phyloP scores from a whole-genome alignment of 2,113 vertebrate genomes.

The Phainopepla nitens region DNA sequence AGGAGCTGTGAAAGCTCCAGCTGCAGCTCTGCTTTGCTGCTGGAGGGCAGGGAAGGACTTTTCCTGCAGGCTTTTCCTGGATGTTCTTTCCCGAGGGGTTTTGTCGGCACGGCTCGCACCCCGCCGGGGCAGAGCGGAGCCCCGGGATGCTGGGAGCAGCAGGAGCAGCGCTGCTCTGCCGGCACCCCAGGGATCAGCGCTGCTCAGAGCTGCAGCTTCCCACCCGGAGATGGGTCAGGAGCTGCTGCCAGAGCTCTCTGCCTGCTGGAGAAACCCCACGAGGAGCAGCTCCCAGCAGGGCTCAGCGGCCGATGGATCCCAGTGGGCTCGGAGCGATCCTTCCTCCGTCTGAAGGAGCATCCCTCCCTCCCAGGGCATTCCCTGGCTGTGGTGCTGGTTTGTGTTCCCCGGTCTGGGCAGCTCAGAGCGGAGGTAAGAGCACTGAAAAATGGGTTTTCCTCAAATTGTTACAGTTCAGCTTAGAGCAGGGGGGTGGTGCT shows the following conservation, averaged over 20 bases:
- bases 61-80: background rate
- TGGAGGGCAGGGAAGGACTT: background rate
- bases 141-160: fast-evolving
- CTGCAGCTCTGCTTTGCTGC: background rate
- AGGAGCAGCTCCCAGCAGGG: background rate
- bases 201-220: background rate
- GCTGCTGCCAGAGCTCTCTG: background rate
- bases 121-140: fast-evolving
- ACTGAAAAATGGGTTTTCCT: background rate
- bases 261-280: background rate
- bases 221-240: fast-evolving
- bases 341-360: background rate
- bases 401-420: background rate
- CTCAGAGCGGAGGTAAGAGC: conserved; percentile 2
- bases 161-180: fast-evolving
- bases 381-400: background rate
- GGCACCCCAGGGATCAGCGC: fast-evolving
- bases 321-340: fast-evolving
- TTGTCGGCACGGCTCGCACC: fast-evolving
- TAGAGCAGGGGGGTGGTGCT: background rate
- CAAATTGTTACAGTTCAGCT: background rate
- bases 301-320: background rate
- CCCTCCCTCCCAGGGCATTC: background rate
- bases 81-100: background rate
- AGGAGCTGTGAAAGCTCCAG: background rate